phyloP scores from a whole-genome alignment of 1,140 invertebrate species.

The Drosophila sechellia region DNA sequence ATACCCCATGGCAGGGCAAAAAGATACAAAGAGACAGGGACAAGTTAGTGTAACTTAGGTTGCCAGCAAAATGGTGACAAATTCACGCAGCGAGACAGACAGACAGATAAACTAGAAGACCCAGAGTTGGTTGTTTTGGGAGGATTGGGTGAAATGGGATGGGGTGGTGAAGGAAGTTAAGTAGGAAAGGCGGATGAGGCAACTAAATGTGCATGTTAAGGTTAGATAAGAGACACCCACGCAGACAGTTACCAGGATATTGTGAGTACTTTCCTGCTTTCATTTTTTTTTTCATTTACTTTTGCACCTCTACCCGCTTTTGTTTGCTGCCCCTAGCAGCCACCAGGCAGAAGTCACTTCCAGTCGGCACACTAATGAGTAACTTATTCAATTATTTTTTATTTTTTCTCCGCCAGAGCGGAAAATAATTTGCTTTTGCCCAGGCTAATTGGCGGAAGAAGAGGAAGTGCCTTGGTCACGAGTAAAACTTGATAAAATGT shows the following conservation, averaged over 20 bases:
- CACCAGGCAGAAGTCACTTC: constrained; percentile 10
- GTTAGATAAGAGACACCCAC: constrained; percentile 59
- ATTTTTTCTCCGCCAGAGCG: constrained; percentile 46
- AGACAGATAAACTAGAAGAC: constrained; percentile 2
- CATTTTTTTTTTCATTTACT: neutral
- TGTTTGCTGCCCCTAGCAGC: neutral
- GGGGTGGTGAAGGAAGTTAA: constrained; percentile 9
- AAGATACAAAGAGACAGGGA: constrained; percentile 4
- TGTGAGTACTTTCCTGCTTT: constrained; percentile 9
- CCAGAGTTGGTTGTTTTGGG: neutral
- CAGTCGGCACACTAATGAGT: constrained; percentile 57
- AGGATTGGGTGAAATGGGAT: too few relatives aligned
- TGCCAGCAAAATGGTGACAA: constrained; percentile 69
- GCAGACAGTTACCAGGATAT: constrained; percentile 39
- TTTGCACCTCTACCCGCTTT: constrained; percentile 4
- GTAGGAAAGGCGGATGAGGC: constrained; percentile 38
- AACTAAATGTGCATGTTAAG: constrained; percentile 66
- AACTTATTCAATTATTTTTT: constrained; percentile 82
- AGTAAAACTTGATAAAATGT: constrained; percentile 44
- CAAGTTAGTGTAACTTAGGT: constrained; percentile 32
- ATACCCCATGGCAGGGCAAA: neutral
- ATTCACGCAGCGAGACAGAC: constrained; percentile 48
- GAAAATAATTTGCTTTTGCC: constrained; percentile 63
- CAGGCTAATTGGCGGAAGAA: constrained; percentile 65
- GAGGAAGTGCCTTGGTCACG: constrained; percentile 30